phyloP scores from a whole-genome alignment of 2,797 vertebrate genomes.

The Xenopus petersii region DNA sequence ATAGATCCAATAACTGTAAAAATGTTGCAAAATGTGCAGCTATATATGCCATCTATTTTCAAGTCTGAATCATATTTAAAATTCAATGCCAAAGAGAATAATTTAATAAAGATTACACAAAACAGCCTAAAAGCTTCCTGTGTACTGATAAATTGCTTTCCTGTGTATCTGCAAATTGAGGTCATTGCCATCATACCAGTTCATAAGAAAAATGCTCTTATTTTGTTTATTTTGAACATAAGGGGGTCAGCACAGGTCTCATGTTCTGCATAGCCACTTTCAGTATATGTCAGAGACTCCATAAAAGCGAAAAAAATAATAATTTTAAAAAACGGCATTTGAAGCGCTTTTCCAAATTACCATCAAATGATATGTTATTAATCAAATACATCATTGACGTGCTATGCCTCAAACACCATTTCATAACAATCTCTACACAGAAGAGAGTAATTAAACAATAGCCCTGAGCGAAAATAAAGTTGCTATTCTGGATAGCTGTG shows the following conservation, averaged over 20 bases:
- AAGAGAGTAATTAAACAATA: constrained; percentile 23
- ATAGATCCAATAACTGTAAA: background rate
- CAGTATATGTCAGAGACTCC: constrained; percentile 14
- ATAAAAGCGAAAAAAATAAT: constrained; percentile 33
- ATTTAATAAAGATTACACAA: constrained; percentile 8
- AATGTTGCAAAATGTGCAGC: too few relatives aligned
- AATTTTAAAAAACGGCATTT: constrained; percentile 8
- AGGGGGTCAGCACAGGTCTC: constrained; percentile 12
- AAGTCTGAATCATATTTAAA: constrained; percentile 1
- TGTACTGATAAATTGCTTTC: constrained; percentile 5
- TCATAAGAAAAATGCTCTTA: background rate
- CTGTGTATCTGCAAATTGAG: constrained; percentile 9
- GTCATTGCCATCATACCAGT: background rate
- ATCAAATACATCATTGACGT: constrained; percentile 26
- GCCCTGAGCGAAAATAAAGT: constrained; percentile 2
- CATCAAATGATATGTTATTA: constrained; percentile 26
- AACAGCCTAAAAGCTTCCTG: constrained; percentile 8
- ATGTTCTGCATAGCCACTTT: constrained; percentile 15
- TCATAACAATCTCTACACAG: constrained; percentile 19
- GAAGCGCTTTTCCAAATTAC: constrained; percentile 19
- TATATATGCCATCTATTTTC: background rate
- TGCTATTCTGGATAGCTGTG: background rate
- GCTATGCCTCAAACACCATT: constrained; percentile 14
- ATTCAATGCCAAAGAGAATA: background rate
- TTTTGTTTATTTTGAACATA: constrained; percentile 10